Base-by-base conservation (phyloP, 2,113 vertebrate species). In the Lampris incognitus region DNA sequence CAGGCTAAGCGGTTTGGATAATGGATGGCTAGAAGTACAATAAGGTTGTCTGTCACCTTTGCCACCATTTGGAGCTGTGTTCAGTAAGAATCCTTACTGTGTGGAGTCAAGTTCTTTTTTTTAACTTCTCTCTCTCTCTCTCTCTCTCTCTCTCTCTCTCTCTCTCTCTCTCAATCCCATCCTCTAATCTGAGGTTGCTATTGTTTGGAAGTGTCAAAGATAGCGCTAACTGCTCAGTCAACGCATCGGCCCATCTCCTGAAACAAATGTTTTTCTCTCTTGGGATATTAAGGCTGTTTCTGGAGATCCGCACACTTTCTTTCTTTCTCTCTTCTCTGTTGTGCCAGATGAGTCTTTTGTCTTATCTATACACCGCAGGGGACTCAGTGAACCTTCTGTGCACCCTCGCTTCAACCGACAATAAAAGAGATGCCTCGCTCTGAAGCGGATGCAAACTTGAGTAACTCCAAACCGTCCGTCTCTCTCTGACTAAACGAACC, bases 281-380 rank as follows among this genome's bases (percentile, higher is more conserved):
- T 24, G n/a, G 38, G 79, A 84, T 87, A 87, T 83, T 83, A 74
- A 75, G 81, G 72, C 55, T 41, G 36, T 42, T 66, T 56, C 66
- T 46, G 50, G 68, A 24, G 44, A 5, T 78, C 55, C 68, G 69
- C 39, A 44, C 56, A 69, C 36, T 55, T 36, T 55, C 50, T 4
- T 50, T 40, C 64, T 65, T 82, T 81, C 36, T 51, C 59, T 63
- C 48, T 46, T 51, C 60, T 56, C 46, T 5, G 44, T 39, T 74
- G 42, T 74, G 66, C 57, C 50, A 6, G 46, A 24, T 4, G 57
- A n/a, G 54, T 10, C 39, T 55, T 24, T 52, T 55, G 11, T 67
- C 60, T 81, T 87, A 84, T 85, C 71, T 69, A 72, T 62, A 4
- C 5, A 51, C 51, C 46, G 67, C 13, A 52, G 61, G 50, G 6